Base-by-base conservation (phyloP, 2,113 vertebrate genomes). In the Deroptyus accipitrinus region DNA sequence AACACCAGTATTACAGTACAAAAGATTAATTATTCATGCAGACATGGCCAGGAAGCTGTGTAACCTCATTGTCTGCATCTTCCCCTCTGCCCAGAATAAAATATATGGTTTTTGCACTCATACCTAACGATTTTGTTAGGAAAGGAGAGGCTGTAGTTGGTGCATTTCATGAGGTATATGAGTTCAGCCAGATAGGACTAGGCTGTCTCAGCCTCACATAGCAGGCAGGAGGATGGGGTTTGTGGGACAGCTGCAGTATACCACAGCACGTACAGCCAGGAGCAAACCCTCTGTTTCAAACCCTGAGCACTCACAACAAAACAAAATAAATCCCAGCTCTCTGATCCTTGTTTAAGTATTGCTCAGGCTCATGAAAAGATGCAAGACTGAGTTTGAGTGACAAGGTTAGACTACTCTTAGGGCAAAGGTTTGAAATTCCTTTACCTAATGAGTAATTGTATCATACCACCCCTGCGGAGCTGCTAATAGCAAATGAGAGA, bases 351-450 rank as follows among this genome's bases (percentile, higher is more conserved):
- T 78, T 68, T 68, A 79, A 52, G 63, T 66, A 44, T 63, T 87
- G 13, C 66, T 87, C 31, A 37, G 51, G 30, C 30, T 90, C n/a
- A 70, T 68, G 80, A 79, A 92, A 88, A 84, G 77, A 44, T 9
- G 10, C 33, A 79, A 57, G 66, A 62, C 8, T 76, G 69, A 75
- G 62, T 84, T 61, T 93, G 94, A 93, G 57, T 94, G 95, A 84
- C 95, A 90, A 70, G 88, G 83, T 95, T 86, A 92, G 61, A 77
- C 35, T 95, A 48, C 39, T 95, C 64, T 77, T 61, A 95, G 88
- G 81, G 88, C 92, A 92, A 95, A 95, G 86, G 91, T 90, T 96
- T 90, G 94, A 95, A 96, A 97, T 97, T 94, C 95, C 87, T 96
- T 97, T 90, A 93, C 90, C 80, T 94, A 94, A 94, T 89, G 93